These are phyloP conservation scores for Propithecus perrieri DNA, from an alignment of 2,797 vertebrate genomes.

Conservation along the genomic window DNA sequence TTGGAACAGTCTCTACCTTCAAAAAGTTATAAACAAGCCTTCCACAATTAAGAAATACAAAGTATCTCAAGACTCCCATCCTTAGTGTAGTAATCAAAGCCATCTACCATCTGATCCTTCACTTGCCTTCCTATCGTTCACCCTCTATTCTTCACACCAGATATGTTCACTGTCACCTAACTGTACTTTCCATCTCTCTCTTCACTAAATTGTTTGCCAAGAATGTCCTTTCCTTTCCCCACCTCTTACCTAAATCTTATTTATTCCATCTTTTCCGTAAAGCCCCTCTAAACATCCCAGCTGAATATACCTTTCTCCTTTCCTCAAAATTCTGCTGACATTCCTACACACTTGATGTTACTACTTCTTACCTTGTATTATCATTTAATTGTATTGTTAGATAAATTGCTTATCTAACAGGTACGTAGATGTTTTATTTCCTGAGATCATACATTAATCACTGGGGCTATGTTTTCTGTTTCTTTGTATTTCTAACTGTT, in stretches of 20 bases:
- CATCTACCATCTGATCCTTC: neutral
- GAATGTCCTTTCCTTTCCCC: neutral
- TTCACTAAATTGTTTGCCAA: neutral
- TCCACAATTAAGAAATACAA: too few species aligned
- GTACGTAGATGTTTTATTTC: neutral
- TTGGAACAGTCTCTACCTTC: neutral
- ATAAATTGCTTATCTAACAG: neutral
- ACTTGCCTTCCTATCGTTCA: neutral
- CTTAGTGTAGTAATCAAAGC: neutral
- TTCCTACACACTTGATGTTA: neutral
- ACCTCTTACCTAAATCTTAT: neutral
- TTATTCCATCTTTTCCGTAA: neutral
- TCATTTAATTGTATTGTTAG: neutral
- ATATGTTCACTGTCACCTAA: neutral
- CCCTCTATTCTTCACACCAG: neutral
- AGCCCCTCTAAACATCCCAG: neutral
- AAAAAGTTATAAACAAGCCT: neutral
- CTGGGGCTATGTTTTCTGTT: neutral
- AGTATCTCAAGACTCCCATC: neutral
- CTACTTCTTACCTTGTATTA: neutral
- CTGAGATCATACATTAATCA: neutral
- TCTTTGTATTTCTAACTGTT: neutral
- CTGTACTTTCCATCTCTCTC: neutral
- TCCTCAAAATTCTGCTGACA: neutral
- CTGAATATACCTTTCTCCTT: neutral